Evolutionary conservation across 2,888 invertebrate species (phyloP), one percentile per base, ranked within the genome.

Genomic region (Callyntrura guangdongensis): DNA sequence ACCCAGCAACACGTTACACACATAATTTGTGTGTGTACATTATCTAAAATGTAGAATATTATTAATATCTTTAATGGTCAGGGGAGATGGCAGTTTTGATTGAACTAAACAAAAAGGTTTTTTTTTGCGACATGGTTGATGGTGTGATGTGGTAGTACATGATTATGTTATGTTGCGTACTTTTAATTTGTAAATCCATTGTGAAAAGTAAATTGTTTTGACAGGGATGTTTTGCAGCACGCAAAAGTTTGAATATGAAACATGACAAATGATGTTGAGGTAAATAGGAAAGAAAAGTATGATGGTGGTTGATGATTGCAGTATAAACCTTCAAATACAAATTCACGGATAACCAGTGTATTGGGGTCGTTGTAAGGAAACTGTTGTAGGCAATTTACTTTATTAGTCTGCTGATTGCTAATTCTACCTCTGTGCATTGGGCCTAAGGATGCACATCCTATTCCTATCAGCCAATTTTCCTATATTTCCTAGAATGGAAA

Each of bases 111-210:
- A 22, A 25, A 20, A 53, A 36, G 27, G 47, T 9, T 79, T 56
- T 74, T 47, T 56, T 74, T 47, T 74, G 47, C 20, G 17, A 69
- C 27, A 25, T 69, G 53, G 79, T 6, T 12, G 79, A 36, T 69
- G 27, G 36, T 25, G 69, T 22, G 11, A 53, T 53, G 53, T 11
- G 53, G 53, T 53, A n/a, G 53, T 14, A 5, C 53, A n/a, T 53
- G 36, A 36, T 36, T 14, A 53, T 14, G 14, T 9, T 14, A 56
- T 59, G 27, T 11, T 27, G 36, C 45, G 22, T 27, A 56, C 14
- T 36, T 61, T 59, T 59, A 81, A 81, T 82, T 82, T 82, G 36
- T 61, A n/a, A 56, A 14, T 82, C 45, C 11, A 82, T 82, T 36
- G 45, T 77, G 17, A 77, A 77, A 49, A 36, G 77, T n/a, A 72